These are phyloP conservation scores for Drosophila yooni DNA, from an alignment of 2,888 invertebrate species.

Conservation along the genomic window DNA sequence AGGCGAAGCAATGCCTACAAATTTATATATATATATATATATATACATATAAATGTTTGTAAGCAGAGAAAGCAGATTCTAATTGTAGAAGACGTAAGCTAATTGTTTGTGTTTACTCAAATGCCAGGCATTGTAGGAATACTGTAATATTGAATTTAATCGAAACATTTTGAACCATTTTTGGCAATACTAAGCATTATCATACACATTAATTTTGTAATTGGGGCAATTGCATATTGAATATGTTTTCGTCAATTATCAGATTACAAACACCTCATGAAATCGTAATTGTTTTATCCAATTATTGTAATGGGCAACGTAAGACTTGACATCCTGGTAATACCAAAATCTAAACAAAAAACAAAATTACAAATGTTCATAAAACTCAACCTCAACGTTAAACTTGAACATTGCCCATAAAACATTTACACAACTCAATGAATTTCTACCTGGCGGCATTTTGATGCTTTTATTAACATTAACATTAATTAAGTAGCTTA, in stretches of 20 bases:
- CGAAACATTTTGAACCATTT: not conserved
- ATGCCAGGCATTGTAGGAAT: constrained; percentile 6
- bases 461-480: constrained; percentile 42
- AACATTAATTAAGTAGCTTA: constrained; percentile 37
- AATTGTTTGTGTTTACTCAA: constrained; percentile 13
- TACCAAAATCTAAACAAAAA: constrained; percentile 18
- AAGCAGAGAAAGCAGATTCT: not conserved
- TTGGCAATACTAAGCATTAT: constrained; percentile 40
- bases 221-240: constrained; percentile 20
- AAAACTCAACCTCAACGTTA: not conserved
- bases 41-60: not conserved
- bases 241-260: constrained; percentile 12
- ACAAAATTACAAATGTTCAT: constrained; percentile 5
- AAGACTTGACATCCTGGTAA: constrained; percentile 23
- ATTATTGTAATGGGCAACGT: constrained; percentile 11
- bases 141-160: constrained; percentile 13
- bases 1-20: not conserved
- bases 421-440: constrained; percentile 16
- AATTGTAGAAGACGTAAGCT: constrained; percentile 19
- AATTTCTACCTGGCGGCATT: constrained; percentile 33
- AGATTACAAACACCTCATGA: constrained; percentile 7
- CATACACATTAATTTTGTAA: constrained; percentile 18
- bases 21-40: not conserved
- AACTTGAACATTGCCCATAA: constrained; percentile 6
- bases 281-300: constrained; percentile 4